Conservation (phyloP, 1,140 invertebrate species). For the Oreohelix idahoensis region DNA sequence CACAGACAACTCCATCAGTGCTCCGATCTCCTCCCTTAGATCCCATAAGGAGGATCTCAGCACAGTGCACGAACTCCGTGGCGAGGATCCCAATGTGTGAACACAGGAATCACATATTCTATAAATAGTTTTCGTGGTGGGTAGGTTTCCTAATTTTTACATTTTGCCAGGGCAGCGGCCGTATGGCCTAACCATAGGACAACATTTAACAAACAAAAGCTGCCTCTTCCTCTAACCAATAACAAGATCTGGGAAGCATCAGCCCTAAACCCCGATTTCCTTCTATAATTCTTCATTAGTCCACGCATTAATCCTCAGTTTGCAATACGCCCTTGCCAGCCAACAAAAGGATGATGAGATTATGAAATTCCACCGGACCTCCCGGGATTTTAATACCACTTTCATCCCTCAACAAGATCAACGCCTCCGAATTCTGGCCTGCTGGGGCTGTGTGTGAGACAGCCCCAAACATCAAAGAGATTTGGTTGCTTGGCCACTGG, state of each 20-base stretch:
- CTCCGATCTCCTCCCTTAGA: too few species aligned
- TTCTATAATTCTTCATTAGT: slow-evolving; percentile 4
- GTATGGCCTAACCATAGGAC: neutral
- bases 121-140: too few species aligned
- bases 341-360: neutral
- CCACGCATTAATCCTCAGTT: neutral
- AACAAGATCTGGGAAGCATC: neutral
- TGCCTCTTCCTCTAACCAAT: neutral
- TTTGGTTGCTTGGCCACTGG: neutral
- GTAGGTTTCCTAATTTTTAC: too few species aligned
- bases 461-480: neutral
- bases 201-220: neutral
- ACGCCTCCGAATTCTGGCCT: neutral
- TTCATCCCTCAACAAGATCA: neutral
- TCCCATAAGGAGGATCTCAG: too few species aligned
- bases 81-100: too few species aligned
- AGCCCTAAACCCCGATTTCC: neutral
- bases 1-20: too few species aligned
- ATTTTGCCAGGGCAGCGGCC: neutral
- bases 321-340: neutral
- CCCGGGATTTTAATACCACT: neutral
- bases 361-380: neutral
- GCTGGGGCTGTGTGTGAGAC: neutral
- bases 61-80: too few species aligned
- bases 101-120: too few species aligned